Conservation (phyloP, 2,888 invertebrate species). For the Malthinus seriepunctatus region DNA sequence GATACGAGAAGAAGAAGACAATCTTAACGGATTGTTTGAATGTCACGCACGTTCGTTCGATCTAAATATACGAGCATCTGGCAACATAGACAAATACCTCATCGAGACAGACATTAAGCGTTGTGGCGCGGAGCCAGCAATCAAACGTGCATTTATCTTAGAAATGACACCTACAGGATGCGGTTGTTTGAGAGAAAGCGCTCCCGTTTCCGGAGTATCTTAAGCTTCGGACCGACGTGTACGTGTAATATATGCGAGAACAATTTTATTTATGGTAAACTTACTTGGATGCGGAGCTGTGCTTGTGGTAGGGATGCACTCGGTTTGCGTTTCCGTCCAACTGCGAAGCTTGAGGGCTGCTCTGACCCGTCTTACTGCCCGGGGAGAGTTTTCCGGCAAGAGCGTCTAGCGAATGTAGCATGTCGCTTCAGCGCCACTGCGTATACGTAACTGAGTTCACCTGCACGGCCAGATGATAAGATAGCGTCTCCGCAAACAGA, state of each 20-base stretch:
- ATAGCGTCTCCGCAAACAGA: slow-evolving; percentile 22
- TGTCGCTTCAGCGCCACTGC: slow-evolving; percentile 47
- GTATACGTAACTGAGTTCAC: slow-evolving; percentile 28
- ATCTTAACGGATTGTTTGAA: slow-evolving; percentile 36
- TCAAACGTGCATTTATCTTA: slow-evolving; percentile 28
- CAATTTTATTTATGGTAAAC: slow-evolving; percentile 55
- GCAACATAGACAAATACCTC: slow-evolving; percentile 42
- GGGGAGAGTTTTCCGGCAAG: slow-evolving; percentile 90
- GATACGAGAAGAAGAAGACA: slow-evolving; percentile 15
- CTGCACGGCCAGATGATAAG: slow-evolving; percentile 28
- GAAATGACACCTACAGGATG: slow-evolving; percentile 13
- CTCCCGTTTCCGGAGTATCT: slow-evolving; percentile 12
- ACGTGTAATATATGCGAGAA: slow-evolving; percentile 56
- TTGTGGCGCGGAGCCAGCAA: slow-evolving; percentile 29
- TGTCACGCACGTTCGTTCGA: slow-evolving; percentile 42
- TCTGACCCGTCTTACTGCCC: slow-evolving; percentile 55
- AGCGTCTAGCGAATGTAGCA: slow-evolving; percentile 86
- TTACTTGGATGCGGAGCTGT: slow-evolving; percentile 56
- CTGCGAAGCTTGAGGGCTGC: slow-evolving; percentile 51
- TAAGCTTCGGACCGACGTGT: slow-evolving; percentile 13
- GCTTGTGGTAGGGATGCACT: slow-evolving; percentile 61
- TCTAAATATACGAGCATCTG: slow-evolving; percentile 43
- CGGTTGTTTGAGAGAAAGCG: slow-evolving; percentile 4
- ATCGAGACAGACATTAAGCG: slow-evolving; percentile 33
- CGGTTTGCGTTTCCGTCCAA: slow-evolving; percentile 73